Evolutionary conservation across 2,797 vertebrate species (phyloP).

Genomic region (Argyrosomus regius): DNA sequence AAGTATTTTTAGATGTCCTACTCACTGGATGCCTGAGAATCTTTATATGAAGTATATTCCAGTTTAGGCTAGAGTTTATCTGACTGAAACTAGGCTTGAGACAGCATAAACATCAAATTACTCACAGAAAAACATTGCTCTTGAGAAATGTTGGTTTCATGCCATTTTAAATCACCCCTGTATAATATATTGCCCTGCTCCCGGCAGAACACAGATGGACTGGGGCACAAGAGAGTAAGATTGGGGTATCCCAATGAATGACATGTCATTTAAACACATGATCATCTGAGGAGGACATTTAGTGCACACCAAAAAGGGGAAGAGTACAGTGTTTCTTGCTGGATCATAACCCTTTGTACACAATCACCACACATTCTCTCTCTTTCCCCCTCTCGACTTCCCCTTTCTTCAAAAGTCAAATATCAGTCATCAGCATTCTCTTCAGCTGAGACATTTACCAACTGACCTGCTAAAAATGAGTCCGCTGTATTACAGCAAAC

Average conservation of each 20-base stretch:
- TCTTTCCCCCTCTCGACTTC: constrained; percentile 56
- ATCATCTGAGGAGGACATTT: constrained; percentile 4
- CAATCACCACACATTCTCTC: constrained; percentile 20
- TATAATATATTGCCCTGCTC: background rate
- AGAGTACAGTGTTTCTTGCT: constrained; percentile 39
- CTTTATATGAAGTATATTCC: background rate
- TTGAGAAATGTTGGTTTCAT: constrained; percentile 2
- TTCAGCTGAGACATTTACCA: constrained; percentile 28
- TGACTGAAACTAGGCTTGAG: background rate
- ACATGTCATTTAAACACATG: background rate
- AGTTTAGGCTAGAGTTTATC: background rate
- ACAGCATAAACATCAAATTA: background rate
- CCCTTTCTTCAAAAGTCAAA: constrained; percentile 59
- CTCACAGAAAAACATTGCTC: background rate
- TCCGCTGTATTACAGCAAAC: constrained; percentile 12
- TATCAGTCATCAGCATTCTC: constrained; percentile 62
- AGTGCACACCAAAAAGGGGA: constrained; percentile 62
- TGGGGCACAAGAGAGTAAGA: background rate
- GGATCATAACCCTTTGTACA: constrained; percentile 38
- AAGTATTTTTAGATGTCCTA: background rate
- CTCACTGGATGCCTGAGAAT: background rate
- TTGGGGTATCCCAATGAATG: background rate
- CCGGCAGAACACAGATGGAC: background rate
- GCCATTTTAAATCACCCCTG: background rate
- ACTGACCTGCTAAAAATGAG: constrained; percentile 36